Conservation (phyloP, 2,113 vertebrate species). For the Pygoscelis antarcticus region DNA sequence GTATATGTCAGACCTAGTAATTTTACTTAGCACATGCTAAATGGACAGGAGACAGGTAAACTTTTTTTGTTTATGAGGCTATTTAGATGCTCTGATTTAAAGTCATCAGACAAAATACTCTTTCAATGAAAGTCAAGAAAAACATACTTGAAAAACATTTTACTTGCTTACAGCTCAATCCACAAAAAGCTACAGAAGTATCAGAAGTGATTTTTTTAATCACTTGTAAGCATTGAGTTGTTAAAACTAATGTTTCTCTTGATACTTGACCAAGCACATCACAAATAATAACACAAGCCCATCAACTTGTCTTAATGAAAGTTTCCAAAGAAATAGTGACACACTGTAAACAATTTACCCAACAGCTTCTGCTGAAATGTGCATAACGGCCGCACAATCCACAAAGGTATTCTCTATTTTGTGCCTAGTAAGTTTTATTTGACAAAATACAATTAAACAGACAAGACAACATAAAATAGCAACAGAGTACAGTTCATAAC, state of each 20-base stretch:
- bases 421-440: neutral
- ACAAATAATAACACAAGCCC: conserved; percentile 26
- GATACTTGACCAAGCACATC: conserved; percentile 36
- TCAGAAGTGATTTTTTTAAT: conserved; percentile 42
- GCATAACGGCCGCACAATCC: neutral
- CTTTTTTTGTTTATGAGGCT: neutral
- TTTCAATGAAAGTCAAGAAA: neutral
- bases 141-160: neutral
- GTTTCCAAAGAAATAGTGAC: conserved; percentile 17
- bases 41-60: neutral
- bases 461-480: neutral
- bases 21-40: neutral
- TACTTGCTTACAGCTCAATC: neutral
- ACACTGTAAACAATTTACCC: neutral
- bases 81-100: neutral
- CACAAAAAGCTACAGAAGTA: neutral
- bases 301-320: conserved; percentile 51
- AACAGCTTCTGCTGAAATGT: neutral
- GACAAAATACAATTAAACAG: neutral
- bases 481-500: neutral
- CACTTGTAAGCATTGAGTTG: neutral
- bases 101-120: neutral
- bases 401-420: neutral
- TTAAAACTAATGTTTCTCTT: conserved; percentile 40
- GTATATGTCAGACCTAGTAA: neutral